Percentiles rank a stretch among this genome's conserved stretches.
phyloP scores from a whole-genome alignment of 2,888 invertebrate species.

The Drymonia ruficornis region DNA sequence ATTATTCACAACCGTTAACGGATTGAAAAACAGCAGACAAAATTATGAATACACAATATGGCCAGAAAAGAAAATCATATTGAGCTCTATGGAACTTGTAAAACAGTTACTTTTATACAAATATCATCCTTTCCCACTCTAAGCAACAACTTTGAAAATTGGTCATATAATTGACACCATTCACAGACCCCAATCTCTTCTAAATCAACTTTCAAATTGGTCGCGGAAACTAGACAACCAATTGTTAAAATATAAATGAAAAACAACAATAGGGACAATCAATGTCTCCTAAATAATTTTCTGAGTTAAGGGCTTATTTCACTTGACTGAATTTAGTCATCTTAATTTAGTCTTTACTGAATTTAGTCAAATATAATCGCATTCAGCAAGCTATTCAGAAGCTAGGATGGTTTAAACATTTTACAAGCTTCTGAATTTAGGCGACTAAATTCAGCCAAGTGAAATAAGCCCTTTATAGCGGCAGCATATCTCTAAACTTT shows the following conservation, averaged over 20 bases:
- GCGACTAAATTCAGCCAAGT: too few species aligned
- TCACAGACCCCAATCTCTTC: constrained; percentile 35
- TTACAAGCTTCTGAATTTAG: too few species aligned
- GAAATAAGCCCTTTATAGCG: too few species aligned
- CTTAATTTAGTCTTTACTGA: too few species aligned
- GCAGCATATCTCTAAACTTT: too few species aligned
- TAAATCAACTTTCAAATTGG: constrained; percentile 21
- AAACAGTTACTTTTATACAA: constrained; percentile 12
- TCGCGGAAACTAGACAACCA: constrained; percentile 27
- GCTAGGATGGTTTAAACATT: too few species aligned
- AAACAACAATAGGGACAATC: constrained; percentile 1
- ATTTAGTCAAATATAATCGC: too few species aligned
- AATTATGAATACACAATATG: constrained; percentile 19
- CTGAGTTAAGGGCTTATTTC: too few species aligned
- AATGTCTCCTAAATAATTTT: not conserved
- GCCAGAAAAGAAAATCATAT: constrained; percentile 10
- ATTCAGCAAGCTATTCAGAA: too few species aligned
- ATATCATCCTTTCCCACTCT: constrained; percentile 31
- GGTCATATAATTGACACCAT: constrained; percentile 64
- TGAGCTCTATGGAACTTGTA: not conserved
- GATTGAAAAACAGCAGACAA: constrained; percentile 19
- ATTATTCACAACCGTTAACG: constrained; percentile 49
- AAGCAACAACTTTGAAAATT: constrained; percentile 60
- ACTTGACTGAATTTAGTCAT: too few species aligned
- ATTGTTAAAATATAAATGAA: constrained; percentile 14